These are phyloP conservation scores for Steatornis caripensis DNA, from an alignment of 2,113 vertebrate species.

Conservation along the genomic window DNA sequence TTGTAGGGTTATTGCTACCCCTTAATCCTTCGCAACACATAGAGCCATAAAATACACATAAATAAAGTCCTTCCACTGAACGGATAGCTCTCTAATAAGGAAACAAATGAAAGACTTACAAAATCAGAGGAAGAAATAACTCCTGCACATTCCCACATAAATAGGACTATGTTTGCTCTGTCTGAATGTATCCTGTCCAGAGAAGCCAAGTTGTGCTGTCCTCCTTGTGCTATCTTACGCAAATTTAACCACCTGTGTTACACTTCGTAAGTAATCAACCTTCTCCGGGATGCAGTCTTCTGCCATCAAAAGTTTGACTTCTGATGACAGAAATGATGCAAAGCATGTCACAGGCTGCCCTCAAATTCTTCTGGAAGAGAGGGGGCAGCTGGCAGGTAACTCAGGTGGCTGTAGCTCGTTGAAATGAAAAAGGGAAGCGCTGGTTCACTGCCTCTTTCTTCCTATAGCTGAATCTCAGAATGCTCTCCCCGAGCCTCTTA, in stretches of 20 bases:
- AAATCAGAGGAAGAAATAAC: not conserved
- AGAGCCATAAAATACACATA: not conserved
- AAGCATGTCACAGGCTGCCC: not conserved
- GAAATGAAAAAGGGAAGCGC: not conserved
- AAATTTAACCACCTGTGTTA: not conserved
- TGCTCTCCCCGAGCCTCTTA: not conserved
- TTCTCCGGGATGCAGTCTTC: not conserved
- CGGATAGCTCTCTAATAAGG: not conserved
- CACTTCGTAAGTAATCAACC: not conserved
- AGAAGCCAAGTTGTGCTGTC: not conserved
- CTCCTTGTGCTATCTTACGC: not conserved
- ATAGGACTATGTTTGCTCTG: not conserved
- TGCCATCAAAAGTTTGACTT: not conserved
- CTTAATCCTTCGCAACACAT: not conserved
- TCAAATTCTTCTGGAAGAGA: not conserved
- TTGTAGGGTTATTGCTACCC: not conserved
- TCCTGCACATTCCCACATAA: accelerated
- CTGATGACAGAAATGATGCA: not conserved
- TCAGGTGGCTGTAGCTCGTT: not conserved
- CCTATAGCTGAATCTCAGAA: not conserved
- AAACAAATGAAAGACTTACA: not conserved
- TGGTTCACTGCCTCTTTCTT: not conserved
- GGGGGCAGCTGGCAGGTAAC: accelerated
- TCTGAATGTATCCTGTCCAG: not conserved
- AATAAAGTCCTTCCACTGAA: not conserved